Evolutionary conservation across 2,888 invertebrate species (phyloP), one percentile per base, ranked within the genome.

Genomic region (Netelia virgata): DNA sequence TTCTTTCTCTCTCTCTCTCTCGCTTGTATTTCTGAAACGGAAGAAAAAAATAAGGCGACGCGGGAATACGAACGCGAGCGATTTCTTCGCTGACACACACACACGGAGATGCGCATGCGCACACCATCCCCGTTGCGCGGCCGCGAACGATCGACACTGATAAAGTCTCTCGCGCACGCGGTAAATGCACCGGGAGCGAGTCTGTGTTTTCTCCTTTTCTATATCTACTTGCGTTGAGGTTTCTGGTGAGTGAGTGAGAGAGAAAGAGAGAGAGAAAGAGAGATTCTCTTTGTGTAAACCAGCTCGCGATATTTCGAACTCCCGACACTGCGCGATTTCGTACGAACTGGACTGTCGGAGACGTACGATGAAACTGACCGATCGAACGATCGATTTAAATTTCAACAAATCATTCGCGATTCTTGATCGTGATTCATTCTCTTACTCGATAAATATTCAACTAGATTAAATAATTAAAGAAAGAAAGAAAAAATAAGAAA

Each of bases 101-200:
- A 28, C 28, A 28, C 5, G 6, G 5, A 28, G 5, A 28, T 18
- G 64, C 69, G 68, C 76, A 59, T 68, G 75, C 61, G 73, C 76
- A 76, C 80, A 66, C 63, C 70, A 53, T 55, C 57, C 77, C 36
- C 50, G 20, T 75, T 41, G 61, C n/a, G 79, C 68, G 50, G 70
- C 86, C 87, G 85, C 84, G 85, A 88, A 87, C 91, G 92, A 92
- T 92, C 92, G 91, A 93, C 92, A 92, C 91, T 92, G 96, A 96
- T 96, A 96, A 96, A 90, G 88, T 90, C 90, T 91, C 92, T 28
- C 28, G 28, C 91, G 92, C 90, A 83, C 77, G 77, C 90, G 85
- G 86, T 86, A 84, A 88, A 77, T 64, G 53, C 69, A 81, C 82
- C 79, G 20, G 14, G 59, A n/a, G 43, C 61, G 59, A 77, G n/a